Base-by-base conservation (phyloP, 1,140 invertebrate genomes). In the Ceratina australensis region DNA sequence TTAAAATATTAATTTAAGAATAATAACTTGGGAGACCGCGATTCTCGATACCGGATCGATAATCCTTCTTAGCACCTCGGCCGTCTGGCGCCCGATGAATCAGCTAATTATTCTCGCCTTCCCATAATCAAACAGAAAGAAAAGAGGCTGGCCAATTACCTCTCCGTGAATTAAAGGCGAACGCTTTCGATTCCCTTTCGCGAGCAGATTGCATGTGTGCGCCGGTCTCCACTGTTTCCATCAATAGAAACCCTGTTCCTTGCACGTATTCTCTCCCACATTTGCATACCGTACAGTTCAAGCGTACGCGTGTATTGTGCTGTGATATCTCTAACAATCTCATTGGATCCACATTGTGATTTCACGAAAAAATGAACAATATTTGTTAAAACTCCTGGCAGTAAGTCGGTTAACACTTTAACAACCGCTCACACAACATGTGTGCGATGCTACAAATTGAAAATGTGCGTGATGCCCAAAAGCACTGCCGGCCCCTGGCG, bases 181-280 rank as follows among this genome's bases (percentile, higher is more conserved):
- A 57, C 57, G 59, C 52, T 59, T 49, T 68, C 59, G 64, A 42
- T 64, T n/a, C 54, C 20, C 15, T 28, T 28, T 72, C 64, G 56
- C 33, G 56, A 52, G 33, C 61, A 69, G 47, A 81, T 82, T 82
- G 73, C 79, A 77, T 81, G 72, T 81, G 66, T 81, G 69, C 65
- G 81, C 24, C 54, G 24, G 57, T 77, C 22, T 42, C 24, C 71
- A 54, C 61, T 64, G 73, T 72, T 77, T 71, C 42, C 65, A 26
- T 69, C 66, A 52, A 28, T 68, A n/a, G 28, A 7, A 71, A 67
- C 22, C 50, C 64, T 12, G 50, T 33, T 16, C 26, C n/a, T 42
- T 16, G 16, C 13, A 8, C 47, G n/a, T 22, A 26, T 59, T 15
- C 15, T 15, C 15, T 13, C 18, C 18, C n/a, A 1, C 47, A 24